These are phyloP conservation scores for Tautogolabrus adspersus DNA, from an alignment of 2,113 vertebrate species.

Conservation along the genomic window DNA sequence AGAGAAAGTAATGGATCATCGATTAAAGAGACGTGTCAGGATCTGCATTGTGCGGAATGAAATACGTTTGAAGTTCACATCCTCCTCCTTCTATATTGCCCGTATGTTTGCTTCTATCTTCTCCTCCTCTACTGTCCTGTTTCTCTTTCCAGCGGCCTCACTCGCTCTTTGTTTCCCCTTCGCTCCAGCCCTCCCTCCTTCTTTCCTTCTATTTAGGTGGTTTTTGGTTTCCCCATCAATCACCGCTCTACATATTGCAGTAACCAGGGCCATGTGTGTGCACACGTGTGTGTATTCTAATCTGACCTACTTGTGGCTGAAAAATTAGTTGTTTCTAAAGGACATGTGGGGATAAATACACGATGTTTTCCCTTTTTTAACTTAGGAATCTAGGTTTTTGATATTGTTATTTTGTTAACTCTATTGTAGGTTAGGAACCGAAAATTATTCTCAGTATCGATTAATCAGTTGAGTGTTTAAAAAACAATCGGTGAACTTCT, in stretches of 20 bases:
- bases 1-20: conserved; percentile 29
- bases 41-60: background rate
- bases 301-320: conserved; percentile 46
- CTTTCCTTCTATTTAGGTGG: conserved; percentile 44
- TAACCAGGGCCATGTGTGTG: conserved; percentile 78
- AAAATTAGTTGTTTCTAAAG: conserved; percentile 23
- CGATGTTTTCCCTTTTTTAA: background rate
- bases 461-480: no score
- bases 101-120: background rate
- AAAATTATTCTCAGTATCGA: no score
- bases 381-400: background rate
- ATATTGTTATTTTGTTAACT: background rate
- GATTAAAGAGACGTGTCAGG: background rate
- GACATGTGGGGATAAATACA: conserved; percentile 10
- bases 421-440: no score
- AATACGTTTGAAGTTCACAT: conserved; percentile 5
- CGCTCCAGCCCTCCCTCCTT: background rate
- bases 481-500: no score
- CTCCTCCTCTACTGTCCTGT: background rate
- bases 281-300: conserved; percentile 33
- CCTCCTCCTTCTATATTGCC: background rate
- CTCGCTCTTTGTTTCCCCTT: conserved; percentile 14
- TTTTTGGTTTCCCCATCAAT: conserved; percentile 77
- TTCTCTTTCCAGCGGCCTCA: conserved; percentile 1
- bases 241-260: conserved; percentile 65